Base-by-base conservation (phyloP, 1,140 invertebrate genomes). In the Drosophila tristis region DNA sequence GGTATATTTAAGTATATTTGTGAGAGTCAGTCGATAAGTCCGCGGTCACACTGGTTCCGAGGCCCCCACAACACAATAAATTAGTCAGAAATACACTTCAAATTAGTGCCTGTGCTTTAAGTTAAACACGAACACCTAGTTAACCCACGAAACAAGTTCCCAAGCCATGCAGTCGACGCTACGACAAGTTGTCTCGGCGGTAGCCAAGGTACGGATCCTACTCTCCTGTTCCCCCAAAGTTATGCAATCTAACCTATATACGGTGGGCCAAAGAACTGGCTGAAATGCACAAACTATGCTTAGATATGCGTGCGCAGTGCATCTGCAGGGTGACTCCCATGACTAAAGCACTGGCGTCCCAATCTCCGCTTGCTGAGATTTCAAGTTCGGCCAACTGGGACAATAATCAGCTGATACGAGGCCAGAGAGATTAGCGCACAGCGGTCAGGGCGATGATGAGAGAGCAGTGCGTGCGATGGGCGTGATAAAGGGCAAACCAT, bases 241-340 rank as follows among this genome's bases (percentile, higher is more conserved):
- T 91, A 91, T 91, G 90, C 90, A 91, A 91, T 91, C 81, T 89
- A 89, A 89, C 84, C 84, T 89, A 76, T 56, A 74, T 60, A 75
- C 13, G 35, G 45, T 50, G 49, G 84, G 78, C 63, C 76, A 62
- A 45, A 54, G 72, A 60, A 57, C 42, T 74, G 58, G 60, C 16
- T 58, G 53, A 79, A 78, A 61, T 84, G 66, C 61, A 70, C 25
- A 55, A 25, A 51, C 59, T 47, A 29, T 68, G 15, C 25, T 42
- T 35, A 26, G 1, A 6, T 20, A 35, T 20, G 35, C 26, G 23
- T 15, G 8, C 45, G 25, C 39, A 70, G 39, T 25, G 60, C 48
- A 35, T 20, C 35, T 39, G 35, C 53, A 15, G 20, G 20, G 42
- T 31, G 50, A 57, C 20, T 4, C 15, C n/a, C 26, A 6, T 8